Percentiles rank a stretch among this genome's conserved stretches.
Evolutionary conservation across 1,140 invertebrate genomes (phyloP).

Genomic region (Sitophilus oryzae): DNA sequence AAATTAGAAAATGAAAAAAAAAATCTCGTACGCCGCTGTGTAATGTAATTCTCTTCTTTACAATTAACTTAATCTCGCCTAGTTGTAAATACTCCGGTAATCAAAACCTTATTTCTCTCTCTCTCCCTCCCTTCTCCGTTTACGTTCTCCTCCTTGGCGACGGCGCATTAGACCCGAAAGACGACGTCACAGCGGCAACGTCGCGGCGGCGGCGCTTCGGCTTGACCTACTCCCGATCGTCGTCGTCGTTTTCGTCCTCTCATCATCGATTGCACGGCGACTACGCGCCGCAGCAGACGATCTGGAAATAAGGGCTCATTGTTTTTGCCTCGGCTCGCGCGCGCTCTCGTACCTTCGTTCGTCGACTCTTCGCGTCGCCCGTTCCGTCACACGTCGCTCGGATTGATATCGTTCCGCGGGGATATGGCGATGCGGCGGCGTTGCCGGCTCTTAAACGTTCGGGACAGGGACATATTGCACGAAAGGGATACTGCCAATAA

Average conservation of each 20-base stretch:
- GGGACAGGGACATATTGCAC: conserved; percentile 9
- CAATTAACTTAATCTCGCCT: too few relatives aligned
- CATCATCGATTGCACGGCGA: conserved; percentile 37
- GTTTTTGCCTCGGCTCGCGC: conserved; percentile 4
- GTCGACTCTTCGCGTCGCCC: too few relatives aligned
- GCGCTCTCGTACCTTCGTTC: background rate
- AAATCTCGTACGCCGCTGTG: too few relatives aligned
- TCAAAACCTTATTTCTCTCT: too few relatives aligned
- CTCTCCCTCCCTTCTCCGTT: too few relatives aligned
- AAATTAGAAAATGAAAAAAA: too few relatives aligned
- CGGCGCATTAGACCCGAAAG: too few relatives aligned
- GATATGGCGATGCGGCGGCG: background rate
- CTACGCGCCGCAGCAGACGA: conserved; percentile 23
- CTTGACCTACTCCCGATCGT: conserved; percentile 32
- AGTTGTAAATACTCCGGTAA: too few relatives aligned
- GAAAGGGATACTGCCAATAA: too few relatives aligned
- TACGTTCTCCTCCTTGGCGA: too few relatives aligned
- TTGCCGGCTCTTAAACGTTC: background rate
- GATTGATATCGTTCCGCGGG: conserved; percentile 5
- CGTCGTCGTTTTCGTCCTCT: too few relatives aligned
- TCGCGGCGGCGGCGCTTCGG: background rate
- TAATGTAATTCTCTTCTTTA: too few relatives aligned
- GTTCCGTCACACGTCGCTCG: conserved; percentile 3
- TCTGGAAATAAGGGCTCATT: conserved; percentile 19
- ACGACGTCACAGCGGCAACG: conserved; percentile 3